Conservation (phyloP, 1,140 invertebrate species). For the Aethina tumida region DNA sequence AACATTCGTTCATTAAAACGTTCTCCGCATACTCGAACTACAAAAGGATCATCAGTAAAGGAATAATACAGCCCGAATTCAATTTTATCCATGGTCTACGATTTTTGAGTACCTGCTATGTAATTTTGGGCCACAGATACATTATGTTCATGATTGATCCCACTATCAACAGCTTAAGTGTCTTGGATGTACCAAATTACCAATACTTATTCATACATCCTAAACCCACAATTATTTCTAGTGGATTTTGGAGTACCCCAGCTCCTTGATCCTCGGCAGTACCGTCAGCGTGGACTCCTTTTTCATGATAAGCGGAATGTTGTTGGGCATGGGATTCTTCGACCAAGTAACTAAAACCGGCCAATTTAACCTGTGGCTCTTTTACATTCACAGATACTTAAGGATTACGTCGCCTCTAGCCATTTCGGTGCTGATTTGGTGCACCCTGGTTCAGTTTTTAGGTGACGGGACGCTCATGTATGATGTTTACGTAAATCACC, state of each 20-base stretch:
- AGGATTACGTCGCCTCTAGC: constrained; percentile 36
- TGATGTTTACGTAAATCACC: constrained; percentile 15
- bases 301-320: constrained; percentile 40
- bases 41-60: neutral
- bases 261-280: constrained; percentile 17
- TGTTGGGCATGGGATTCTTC: constrained; percentile 38
- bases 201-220: neutral
- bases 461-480: constrained; percentile 34
- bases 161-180: constrained; percentile 15
- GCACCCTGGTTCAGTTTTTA: constrained; percentile 28
- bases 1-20: no score
- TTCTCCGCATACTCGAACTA: constrained; percentile 1
- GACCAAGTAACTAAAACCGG: constrained; percentile 32
- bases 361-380: constrained; percentile 23
- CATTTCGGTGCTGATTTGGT: constrained; percentile 31
- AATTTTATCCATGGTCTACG: constrained; percentile 34
- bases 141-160: constrained; percentile 15
- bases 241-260: constrained; percentile 17
- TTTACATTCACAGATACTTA: constrained; percentile 29
- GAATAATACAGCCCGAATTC: neutral
- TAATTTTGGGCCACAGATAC: constrained; percentile 35
- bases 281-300: constrained; percentile 34
- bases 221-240: constrained; percentile 10
- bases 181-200: constrained; percentile 12
- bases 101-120: constrained; percentile 35